Base-by-base conservation (phyloP, 2,797 vertebrate genomes). In the Capromys pilorides region DNA sequence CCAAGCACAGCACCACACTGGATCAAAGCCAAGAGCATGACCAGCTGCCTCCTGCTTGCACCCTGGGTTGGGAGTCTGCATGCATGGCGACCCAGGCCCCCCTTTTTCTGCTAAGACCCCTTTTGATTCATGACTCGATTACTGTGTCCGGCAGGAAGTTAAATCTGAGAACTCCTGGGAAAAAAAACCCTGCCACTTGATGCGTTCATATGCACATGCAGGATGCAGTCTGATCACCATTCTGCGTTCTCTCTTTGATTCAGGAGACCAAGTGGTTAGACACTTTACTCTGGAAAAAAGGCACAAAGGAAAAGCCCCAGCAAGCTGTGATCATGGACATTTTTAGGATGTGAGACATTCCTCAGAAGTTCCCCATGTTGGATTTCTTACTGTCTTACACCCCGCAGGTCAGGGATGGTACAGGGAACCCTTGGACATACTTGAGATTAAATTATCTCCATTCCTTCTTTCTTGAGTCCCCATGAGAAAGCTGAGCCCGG, bases 401-500 rank as follows among this genome's bases (percentile, higher is more conserved):
- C 6, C 54, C 83, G 14, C 11, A 91, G 39, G 33, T 24, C 69
- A 92, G 13, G 94, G 94, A 93, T 57, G 36, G 84, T 96, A 95
- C 51, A 21, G 78, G 94, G 69, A 31, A 62, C 75, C 3, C 49
- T 82, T 90, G 77, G 97, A 85, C 93, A 87, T 82, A 95, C 92
- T 97, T 96, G 96, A 96, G 95, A 95, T 93, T 87, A 91, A 97
- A 97, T 97, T 94, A 95, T 96, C 97, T 82, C 95, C 96, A 97
- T 96, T 95, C 96, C n/a, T 77, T 97, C 97, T 97, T 59, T 95
- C 88, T 96, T 95, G 79, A 97, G 90, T 5, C 41, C 67, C 80
- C 93, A 97, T 95, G 97, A 98, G 97, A 97, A 97, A 98, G 97
- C 10, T 24, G 91, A 97, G 39, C 18, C 96, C 86, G 28, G 97